phyloP scores from a whole-genome alignment of 2,797 vertebrate genomes.

The Lepus townsendii region DNA sequence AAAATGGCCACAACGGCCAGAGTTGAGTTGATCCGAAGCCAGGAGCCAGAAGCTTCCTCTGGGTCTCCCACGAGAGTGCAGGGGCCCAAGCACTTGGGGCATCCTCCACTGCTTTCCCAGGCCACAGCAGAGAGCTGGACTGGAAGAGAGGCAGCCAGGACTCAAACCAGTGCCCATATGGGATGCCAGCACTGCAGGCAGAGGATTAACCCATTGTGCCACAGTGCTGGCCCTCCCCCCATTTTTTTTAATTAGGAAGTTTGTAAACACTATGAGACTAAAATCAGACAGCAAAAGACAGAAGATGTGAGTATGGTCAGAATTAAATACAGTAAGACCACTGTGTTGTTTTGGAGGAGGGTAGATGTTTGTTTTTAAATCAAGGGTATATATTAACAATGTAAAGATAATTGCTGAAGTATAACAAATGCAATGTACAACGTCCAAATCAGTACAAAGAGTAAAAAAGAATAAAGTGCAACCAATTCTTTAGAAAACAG shows the following conservation, averaged over 20 bases:
- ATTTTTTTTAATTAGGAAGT: not conserved
- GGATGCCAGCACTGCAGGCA: too few species aligned
- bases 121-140: too few species aligned
- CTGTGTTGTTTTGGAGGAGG: not conserved
- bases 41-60: too few species aligned
- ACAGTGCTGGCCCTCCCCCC: too few species aligned
- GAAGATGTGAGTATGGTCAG: not conserved
- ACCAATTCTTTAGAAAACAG: not conserved
- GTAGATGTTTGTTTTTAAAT: slow-evolving; percentile 2
- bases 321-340: slow-evolving; percentile 14
- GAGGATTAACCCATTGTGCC: too few species aligned
- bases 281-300: slow-evolving; percentile 22
- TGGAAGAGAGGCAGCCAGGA: too few species aligned
- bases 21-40: too few species aligned
- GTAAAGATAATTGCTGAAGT: not conserved
- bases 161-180: too few species aligned
- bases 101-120: too few species aligned
- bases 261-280: not conserved
- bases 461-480: not conserved
- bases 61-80: too few species aligned
- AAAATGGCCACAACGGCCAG: too few species aligned
- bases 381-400: not conserved
- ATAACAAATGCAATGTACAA: not conserved
- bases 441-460: slow-evolving; percentile 4
- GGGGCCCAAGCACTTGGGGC: too few species aligned